Conservation (phyloP, 2,888 invertebrate species). For the Ischnura elegans region DNA sequence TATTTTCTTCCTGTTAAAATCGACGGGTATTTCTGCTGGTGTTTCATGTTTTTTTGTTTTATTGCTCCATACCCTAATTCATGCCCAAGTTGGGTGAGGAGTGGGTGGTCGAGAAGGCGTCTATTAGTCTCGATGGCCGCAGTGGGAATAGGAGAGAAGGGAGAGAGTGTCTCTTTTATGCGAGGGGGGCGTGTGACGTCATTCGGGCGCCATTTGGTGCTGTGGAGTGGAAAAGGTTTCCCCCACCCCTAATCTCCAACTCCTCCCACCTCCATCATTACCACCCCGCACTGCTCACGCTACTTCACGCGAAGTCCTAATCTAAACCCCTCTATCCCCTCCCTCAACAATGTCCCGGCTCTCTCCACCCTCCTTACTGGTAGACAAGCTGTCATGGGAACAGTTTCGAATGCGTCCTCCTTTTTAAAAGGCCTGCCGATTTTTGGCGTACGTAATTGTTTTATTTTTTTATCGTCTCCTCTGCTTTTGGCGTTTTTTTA, state of each 20-base stretch:
- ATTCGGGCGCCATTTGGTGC: slow-evolving; percentile 35
- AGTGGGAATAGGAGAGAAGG: neutral
- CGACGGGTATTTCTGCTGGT: no score
- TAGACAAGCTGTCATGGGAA: neutral
- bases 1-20: no score
- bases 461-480: no score
- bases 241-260: neutral
- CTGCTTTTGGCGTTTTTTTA: no score
- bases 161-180: neutral
- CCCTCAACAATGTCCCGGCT: neutral
- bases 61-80: neutral
- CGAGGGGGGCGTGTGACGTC: slow-evolving; percentile 19
- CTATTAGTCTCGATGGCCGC: neutral
- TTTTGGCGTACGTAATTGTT: neutral
- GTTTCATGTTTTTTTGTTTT: neutral
- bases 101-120: neutral
- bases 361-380: neutral
- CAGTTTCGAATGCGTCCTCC: neutral
- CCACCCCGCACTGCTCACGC: neutral
- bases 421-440: neutral
- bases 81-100: neutral
- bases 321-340: neutral
- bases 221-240: slow-evolving; percentile 10
- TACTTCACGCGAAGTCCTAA: slow-evolving; percentile 10
- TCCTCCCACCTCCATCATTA: neutral